phyloP scores from a whole-genome alignment of 2,888 invertebrate genomes.

The Plusia festucae region DNA sequence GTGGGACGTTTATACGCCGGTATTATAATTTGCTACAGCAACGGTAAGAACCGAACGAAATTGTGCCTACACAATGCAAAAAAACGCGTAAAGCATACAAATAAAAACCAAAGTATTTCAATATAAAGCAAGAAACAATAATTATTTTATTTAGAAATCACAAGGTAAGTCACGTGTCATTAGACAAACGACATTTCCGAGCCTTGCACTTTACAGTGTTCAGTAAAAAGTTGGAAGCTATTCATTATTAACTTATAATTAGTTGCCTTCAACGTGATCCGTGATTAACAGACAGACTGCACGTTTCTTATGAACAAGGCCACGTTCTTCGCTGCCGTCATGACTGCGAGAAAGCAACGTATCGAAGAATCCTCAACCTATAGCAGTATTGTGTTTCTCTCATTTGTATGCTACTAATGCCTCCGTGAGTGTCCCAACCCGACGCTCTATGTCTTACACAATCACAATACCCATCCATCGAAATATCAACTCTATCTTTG shows the following conservation, averaged over 20 bases:
- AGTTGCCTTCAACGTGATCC: slow-evolving; percentile 31
- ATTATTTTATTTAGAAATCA: neutral
- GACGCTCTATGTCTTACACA: slow-evolving; percentile 41
- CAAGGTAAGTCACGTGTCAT: neutral
- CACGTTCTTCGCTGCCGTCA: slow-evolving; percentile 14
- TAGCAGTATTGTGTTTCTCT: slow-evolving; percentile 61
- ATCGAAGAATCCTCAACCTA: slow-evolving; percentile 34
- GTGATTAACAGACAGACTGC: slow-evolving; percentile 26
- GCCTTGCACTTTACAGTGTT: neutral
- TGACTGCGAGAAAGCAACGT: slow-evolving; percentile 58
- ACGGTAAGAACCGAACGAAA: too few species aligned
- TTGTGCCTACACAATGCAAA: too few species aligned
- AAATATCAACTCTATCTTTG: slow-evolving; percentile 29
- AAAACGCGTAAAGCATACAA: too few species aligned
- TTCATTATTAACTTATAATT: slow-evolving; percentile 5
- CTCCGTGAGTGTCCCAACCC: slow-evolving; percentile 58
- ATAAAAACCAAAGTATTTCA: too few species aligned
- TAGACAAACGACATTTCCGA: neutral
- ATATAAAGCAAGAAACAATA: too few species aligned
- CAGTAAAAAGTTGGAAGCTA: neutral
- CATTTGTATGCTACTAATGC: slow-evolving; percentile 73
- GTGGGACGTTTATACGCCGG: too few species aligned
- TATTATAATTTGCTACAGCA: too few species aligned
- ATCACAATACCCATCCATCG: slow-evolving; percentile 16
- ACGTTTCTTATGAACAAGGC: slow-evolving; percentile 24